Evolutionary conservation across 2,113 vertebrate genomes (phyloP).

Genomic region (Fulmarus glacialis): DNA sequence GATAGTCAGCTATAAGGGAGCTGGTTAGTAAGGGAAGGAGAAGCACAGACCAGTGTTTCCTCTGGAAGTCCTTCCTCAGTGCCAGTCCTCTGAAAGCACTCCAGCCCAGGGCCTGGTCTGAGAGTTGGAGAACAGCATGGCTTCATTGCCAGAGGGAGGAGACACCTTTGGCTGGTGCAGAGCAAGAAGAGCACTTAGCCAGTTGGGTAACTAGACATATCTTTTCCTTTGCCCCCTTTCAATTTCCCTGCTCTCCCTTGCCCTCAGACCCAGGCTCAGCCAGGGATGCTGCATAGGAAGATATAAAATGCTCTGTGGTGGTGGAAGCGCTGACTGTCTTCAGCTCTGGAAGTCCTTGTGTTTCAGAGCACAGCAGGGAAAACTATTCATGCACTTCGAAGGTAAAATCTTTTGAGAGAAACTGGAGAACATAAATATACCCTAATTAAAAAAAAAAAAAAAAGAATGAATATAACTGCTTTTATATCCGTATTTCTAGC

Average conservation of each 20-base stretch:
- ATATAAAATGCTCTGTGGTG: background rate
- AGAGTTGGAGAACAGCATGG: background rate
- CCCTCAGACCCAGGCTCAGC: background rate
- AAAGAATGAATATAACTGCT: background rate
- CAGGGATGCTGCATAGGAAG: background rate
- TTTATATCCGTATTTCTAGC: background rate
- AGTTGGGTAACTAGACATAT: background rate
- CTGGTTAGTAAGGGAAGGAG: fast-evolving
- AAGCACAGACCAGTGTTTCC: background rate
- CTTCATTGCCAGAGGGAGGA: background rate
- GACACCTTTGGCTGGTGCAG: background rate
- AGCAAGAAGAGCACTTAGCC: background rate
- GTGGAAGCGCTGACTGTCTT: background rate
- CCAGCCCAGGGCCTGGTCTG: background rate
- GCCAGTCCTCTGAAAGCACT: background rate
- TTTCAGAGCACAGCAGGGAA: background rate
- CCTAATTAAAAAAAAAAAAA: background rate
- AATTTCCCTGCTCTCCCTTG: background rate
- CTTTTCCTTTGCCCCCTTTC: background rate
- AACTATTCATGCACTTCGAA: background rate
- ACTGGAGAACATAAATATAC: background rate
- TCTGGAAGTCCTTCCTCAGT: too few relatives aligned
- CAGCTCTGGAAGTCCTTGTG: background rate
- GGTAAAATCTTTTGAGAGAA: background rate
- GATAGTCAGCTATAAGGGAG: background rate